phyloP scores from a whole-genome alignment of 2,113 vertebrate genomes.

The Pipa parva region DNA sequence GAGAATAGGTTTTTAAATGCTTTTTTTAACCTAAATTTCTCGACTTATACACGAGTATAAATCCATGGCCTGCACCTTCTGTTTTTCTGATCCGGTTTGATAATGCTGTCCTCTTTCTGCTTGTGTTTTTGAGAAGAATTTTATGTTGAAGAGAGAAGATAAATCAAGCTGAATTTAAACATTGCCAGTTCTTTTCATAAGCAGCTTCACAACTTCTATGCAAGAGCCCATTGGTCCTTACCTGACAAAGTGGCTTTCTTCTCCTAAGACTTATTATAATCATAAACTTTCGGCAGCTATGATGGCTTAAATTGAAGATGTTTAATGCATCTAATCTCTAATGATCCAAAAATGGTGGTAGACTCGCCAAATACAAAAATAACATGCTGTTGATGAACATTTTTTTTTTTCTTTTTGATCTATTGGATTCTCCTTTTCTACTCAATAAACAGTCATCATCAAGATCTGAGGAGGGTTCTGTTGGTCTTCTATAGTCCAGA shows the following conservation, averaged over 20 bases:
- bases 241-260: slow-evolving; percentile 5
- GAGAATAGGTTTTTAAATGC: too few species aligned
- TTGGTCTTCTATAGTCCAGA: background rate
- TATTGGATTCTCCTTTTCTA: background rate
- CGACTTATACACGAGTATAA: too few species aligned
- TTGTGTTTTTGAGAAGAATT: slow-evolving; percentile 43
- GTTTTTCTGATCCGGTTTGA: slow-evolving; percentile 50
- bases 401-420: background rate
- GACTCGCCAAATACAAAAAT: slow-evolving; percentile 9
- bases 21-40: too few species aligned
- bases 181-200: slow-evolving; percentile 33
- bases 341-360: slow-evolving; percentile 20
- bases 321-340: slow-evolving; percentile 28
- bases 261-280: slow-evolving; percentile 21
- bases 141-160: slow-evolving; percentile 20
- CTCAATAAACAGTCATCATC: background rate
- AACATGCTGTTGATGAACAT: slow-evolving; percentile 10
- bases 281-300: slow-evolving; percentile 33
- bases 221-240: slow-evolving; percentile 35
- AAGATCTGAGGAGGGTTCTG: background rate
- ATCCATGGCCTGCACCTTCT: slow-evolving; percentile 53
- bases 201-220: slow-evolving; percentile 21
- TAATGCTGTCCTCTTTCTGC: slow-evolving; percentile 20
- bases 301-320: slow-evolving; percentile 23
- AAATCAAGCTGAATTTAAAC: slow-evolving; percentile 18